Percentiles rank a stretch among this genome's conserved stretches.
Evolutionary conservation across 1,140 invertebrate genomes (phyloP).

Genomic region (Prorops nasuta): DNA sequence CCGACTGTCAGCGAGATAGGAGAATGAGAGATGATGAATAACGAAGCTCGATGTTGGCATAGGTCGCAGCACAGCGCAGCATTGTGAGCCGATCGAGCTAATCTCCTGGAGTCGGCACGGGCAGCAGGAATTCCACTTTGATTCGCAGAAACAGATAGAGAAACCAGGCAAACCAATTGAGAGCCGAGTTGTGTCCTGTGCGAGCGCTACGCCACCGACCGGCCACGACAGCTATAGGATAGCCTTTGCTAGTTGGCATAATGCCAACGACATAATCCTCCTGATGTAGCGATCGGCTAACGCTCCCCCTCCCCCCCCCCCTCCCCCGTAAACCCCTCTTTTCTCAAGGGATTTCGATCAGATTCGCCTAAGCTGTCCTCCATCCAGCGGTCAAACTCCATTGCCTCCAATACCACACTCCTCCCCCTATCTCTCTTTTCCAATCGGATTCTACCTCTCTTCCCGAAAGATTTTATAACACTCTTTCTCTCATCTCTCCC

Average conservation of each 20-base stretch:
- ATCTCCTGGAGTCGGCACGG: constrained; percentile 25
- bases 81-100: constrained; percentile 36
- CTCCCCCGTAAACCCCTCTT: constrained; percentile 23
- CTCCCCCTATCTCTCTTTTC: background rate
- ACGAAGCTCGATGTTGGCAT: no score
- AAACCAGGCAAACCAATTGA: background rate
- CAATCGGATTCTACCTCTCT: background rate
- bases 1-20: no score
- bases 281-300: constrained; percentile 27
- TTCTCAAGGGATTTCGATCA: constrained; percentile 13
- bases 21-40: no score
- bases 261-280: constrained; percentile 34
- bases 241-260: constrained; percentile 18
- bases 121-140: constrained; percentile 31
- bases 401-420: background rate
- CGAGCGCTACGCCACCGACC: background rate
- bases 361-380: constrained; percentile 11
- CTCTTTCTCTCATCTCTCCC: no score
- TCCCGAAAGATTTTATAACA: no score
- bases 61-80: constrained; percentile 21
- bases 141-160: constrained; percentile 4
- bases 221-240: no score
- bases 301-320: constrained; percentile 9
- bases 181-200: background rate
- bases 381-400: constrained; percentile 18